Base-by-base conservation (phyloP, 2,113 vertebrate species). In the Sorex fumeus region DNA sequence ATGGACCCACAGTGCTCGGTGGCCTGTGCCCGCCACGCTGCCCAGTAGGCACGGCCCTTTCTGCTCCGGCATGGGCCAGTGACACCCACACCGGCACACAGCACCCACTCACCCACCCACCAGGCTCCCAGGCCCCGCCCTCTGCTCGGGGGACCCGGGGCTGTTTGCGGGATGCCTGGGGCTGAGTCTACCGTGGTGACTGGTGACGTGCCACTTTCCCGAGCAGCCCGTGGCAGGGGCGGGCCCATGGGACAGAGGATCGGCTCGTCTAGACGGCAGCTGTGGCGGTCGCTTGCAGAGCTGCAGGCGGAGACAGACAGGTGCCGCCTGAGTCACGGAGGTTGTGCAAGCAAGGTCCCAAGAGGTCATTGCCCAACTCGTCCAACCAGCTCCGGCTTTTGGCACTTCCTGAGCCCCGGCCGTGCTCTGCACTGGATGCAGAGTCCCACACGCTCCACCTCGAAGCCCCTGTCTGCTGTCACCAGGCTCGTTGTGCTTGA, bases 321-420 rank as follows among this genome's bases (percentile, higher is more conserved):
- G 82, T 91, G 62, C 71, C 64, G 75, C 71, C 69, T 95, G 79
- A 90, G 88, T 90, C 93, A 94, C 45, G 27, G 79, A 72, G 84
- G 67, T 32, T 91, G 93, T 88, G 88, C 36, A 87, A 91, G 78
- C 84, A 57, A 79, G 13, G 43, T 84, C 6, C 84, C 50, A 76
- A 91, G 50, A 87, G 80, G 62, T 90, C 64, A 18, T 74, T 87
- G 30, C 23, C 0, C 5, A 50, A 69, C 66, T 34, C 70, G 71
- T 75, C 70, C 40, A 16, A 34, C 23, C 87, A 36, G 43, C 70
- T 80, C 34, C 18, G 36, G 91, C 0, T 4, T 34, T 53, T 23
- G 30, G 36, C 27, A 66, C 21, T 60, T 60, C 19, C 57, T 16
- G 53, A 64, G 28, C 47, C 32, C 45, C 57, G 57, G 57, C 57